Percentiles rank a stretch among this genome's conserved stretches.
These are phyloP conservation scores for Pteruthius melanotis DNA, from an alignment of 2,113 vertebrate species.

Conservation along the genomic window DNA sequence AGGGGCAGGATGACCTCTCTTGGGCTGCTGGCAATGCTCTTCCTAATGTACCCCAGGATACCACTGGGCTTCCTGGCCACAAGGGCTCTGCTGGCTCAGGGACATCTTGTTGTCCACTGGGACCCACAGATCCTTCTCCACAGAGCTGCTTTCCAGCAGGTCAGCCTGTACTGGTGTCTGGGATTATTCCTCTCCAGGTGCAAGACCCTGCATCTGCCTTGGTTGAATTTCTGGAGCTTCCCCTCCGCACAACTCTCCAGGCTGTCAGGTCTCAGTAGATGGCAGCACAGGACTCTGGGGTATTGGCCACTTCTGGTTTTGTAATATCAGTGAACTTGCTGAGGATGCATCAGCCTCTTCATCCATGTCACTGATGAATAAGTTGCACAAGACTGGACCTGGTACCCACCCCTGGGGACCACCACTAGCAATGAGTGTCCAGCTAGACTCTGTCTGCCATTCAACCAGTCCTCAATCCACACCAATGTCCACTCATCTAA, in stretches of 20 bases:
- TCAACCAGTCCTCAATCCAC: not conserved
- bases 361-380: not conserved
- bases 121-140: accelerated
- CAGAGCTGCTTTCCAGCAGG: not conserved
- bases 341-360: not conserved
- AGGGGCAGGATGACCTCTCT: not conserved
- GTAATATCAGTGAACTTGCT: not conserved
- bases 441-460: not conserved
- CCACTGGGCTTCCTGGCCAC: accelerated
- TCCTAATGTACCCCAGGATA: not conserved
- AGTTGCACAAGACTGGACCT: not conserved
- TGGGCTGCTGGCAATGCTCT: not conserved
- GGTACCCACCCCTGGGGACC: too few relatives aligned
- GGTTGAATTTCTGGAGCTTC: not conserved
- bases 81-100: not conserved
- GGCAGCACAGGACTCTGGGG: not conserved
- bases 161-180: not conserved
- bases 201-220: not conserved
- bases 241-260: not conserved
- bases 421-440: not conserved
- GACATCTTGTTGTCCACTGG: not conserved
- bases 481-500: not conserved
- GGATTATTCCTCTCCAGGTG: not conserved
- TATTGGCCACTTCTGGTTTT: not conserved
- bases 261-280: not conserved